Percentiles rank a stretch among this genome's conserved stretches.
phyloP scores from a whole-genome alignment of 2,888 invertebrate genomes.

The Creontiades dilutus region DNA sequence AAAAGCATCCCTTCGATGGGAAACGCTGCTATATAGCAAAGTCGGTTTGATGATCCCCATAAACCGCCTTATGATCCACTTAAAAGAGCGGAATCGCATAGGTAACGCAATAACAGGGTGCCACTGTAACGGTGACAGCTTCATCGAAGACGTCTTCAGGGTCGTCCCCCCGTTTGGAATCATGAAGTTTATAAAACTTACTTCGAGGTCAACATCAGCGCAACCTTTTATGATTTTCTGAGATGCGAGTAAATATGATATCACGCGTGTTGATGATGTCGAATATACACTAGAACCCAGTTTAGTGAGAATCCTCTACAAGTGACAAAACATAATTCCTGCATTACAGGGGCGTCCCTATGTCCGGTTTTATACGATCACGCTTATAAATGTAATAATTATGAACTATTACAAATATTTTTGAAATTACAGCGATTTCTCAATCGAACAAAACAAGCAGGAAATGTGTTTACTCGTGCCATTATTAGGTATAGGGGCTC shows the following conservation, averaged over 20 bases:
- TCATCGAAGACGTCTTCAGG: not conserved
- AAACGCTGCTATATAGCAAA: not conserved
- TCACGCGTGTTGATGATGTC: too few relatives aligned
- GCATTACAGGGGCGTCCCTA: too few relatives aligned
- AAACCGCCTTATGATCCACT: slow-evolving; percentile 17
- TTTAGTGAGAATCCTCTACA: too few relatives aligned
- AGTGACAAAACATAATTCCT: too few relatives aligned
- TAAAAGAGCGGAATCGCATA: slow-evolving; percentile 21
- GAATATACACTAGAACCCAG: too few relatives aligned
- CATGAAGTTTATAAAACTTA: not conserved
- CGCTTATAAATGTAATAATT: too few relatives aligned
- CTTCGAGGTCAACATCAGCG: slow-evolving; percentile 15
- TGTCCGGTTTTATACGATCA: too few relatives aligned
- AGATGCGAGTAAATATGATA: not conserved
- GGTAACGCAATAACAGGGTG: slow-evolving; percentile 24
- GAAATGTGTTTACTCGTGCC: too few relatives aligned
- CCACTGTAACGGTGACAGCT: slow-evolving; percentile 8
- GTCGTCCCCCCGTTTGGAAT: not conserved
- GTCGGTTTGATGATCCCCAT: slow-evolving; percentile 13
- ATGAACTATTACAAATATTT: too few relatives aligned
- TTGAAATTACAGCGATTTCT: too few relatives aligned
- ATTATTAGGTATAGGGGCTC: too few relatives aligned
- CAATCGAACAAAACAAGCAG: too few relatives aligned
- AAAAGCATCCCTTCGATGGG: slow-evolving; percentile 5
- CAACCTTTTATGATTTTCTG: not conserved